Evolutionary conservation across 1,140 invertebrate species (phyloP).

Genomic region (Mercenaria mercenaria): DNA sequence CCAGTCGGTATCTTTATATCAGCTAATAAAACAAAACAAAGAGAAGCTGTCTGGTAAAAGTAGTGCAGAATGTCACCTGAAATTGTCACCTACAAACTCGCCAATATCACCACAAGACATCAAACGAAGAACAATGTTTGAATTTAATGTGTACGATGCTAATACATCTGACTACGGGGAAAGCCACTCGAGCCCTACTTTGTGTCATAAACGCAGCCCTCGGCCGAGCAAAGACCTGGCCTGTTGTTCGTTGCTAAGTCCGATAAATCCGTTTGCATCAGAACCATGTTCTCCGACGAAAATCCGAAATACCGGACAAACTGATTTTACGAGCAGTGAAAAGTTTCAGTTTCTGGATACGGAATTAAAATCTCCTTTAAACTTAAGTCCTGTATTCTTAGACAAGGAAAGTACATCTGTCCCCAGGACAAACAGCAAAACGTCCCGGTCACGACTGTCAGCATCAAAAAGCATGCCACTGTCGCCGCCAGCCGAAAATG

Average conservation of each 20-base stretch:
- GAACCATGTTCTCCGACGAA: background rate
- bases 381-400: background rate
- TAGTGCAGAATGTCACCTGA: background rate
- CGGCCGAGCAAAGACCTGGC: no score
- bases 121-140: no score
- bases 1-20: background rate
- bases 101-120: no score
- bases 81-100: background rate
- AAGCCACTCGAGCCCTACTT: no score
- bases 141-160: no score
- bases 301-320: background rate
- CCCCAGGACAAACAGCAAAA: background rate
- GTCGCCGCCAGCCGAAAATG: background rate
- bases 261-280: background rate
- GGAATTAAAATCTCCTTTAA: background rate
- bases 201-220: no score
- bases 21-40: background rate
- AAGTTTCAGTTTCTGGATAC: background rate
- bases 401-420: background rate
- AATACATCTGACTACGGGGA: no score
- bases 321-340: background rate
- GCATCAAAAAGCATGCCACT: conserved; percentile 31
- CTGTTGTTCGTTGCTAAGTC: background rate
- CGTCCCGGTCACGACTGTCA: background rate
- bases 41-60: background rate